Percentiles rank a stretch among this genome's conserved stretches.
These are phyloP conservation scores for Protobothrops mucrosquamatus DNA, from an alignment of 2,113 vertebrate species.

Conservation along the genomic window DNA sequence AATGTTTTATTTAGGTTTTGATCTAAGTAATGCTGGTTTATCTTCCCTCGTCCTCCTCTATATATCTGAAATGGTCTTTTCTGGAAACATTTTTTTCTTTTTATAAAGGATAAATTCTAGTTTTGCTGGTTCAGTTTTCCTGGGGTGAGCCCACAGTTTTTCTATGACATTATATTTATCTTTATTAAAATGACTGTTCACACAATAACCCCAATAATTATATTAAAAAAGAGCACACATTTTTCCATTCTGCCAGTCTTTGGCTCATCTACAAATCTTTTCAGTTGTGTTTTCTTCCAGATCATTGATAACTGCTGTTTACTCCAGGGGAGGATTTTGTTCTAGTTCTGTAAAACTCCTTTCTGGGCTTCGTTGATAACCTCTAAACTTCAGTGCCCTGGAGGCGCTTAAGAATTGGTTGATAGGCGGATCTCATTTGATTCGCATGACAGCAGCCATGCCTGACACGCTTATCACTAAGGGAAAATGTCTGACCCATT, in stretches of 20 bases:
- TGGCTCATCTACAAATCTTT: neutral
- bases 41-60: neutral
- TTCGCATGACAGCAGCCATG: neutral
- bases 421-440: conserved; percentile 8
- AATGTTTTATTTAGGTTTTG: neutral
- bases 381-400: conserved; percentile 12
- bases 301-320: conserved; percentile 24
- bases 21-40: neutral
- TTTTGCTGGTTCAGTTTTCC: neutral
- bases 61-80: neutral
- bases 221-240: conserved; percentile 17
- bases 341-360: neutral
- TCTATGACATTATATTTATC: conserved; percentile 3
- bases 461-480: neutral
- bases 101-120: neutral
- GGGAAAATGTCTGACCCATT: neutral
- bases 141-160: neutral
- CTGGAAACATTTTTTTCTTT: neutral
- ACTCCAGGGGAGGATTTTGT: neutral
- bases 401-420: neutral
- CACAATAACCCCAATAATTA: neutral
- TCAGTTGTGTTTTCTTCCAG: conserved; percentile 10
- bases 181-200: neutral
- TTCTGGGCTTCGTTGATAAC: conserved; percentile 13
- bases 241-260: conserved; percentile 7